Conservation (phyloP, 1,140 invertebrate species). For the Pteromalus puparum region DNA sequence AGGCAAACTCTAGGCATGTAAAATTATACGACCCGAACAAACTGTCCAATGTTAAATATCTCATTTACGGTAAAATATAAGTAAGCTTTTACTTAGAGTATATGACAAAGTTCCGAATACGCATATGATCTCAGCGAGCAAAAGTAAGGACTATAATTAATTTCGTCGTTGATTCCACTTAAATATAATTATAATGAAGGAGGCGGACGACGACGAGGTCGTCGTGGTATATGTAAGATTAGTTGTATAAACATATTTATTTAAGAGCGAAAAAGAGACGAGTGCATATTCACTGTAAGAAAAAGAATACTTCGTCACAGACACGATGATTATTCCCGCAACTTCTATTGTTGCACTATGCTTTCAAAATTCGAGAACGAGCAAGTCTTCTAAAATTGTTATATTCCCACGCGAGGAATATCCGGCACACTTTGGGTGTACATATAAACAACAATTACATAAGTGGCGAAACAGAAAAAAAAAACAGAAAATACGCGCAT, state of each 20-base stretch:
- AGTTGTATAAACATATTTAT: too few relatives aligned
- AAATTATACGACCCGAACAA: neutral
- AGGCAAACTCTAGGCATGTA: constrained; percentile 12
- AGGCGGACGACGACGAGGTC: too few relatives aligned
- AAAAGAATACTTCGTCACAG: too few relatives aligned
- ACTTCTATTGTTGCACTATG: constrained; percentile 8
- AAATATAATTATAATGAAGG: neutral
- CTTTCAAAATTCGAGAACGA: constrained; percentile 23
- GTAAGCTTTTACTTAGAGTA: constrained; percentile 8
- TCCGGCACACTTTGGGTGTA: constrained; percentile 33
- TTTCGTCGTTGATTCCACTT: neutral
- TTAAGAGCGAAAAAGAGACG: too few relatives aligned
- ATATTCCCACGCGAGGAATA: neutral
- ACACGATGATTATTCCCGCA: neutral
- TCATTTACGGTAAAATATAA: constrained; percentile 28
- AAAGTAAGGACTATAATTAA: constrained; percentile 8
- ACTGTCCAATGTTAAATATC: constrained; percentile 29
- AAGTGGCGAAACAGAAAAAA: constrained; percentile 6
- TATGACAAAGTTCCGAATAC: constrained; percentile 25
- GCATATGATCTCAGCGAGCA: constrained; percentile 25
- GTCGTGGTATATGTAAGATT: too few relatives aligned
- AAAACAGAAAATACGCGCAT: constrained; percentile 30
- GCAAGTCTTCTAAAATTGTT: constrained; percentile 11
- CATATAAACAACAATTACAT: constrained; percentile 33
- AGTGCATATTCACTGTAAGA: too few relatives aligned